Base-by-base conservation (phyloP, 2,797 vertebrate genomes). In the Trachurus trachurus region DNA sequence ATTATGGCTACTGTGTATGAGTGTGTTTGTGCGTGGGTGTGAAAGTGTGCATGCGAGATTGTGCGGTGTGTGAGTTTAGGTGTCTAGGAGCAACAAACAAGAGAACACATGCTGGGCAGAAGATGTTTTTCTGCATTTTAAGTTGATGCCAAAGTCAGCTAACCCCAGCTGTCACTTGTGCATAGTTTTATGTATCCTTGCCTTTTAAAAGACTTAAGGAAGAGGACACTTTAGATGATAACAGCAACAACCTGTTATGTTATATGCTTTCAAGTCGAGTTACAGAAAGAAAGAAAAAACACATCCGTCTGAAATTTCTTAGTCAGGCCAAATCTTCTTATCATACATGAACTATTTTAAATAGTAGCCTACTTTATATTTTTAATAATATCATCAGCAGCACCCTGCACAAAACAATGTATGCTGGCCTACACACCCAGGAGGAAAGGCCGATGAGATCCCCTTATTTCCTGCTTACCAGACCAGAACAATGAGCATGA, bases 41-140 rank as follows among this genome's bases (percentile, higher is more conserved):
- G 59, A n/a, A 29, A 50, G 34, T 71, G 63, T 31, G 31, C 7
- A 6, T 22, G 34, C 40, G 54, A 40, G 45, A 19, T 19, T 49
- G 16, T 71, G 68, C 26, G 2, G 39, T 40, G 11, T 40, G 40
- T 42, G 40, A 13, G 29, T 52, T 53, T 72, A 40, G 66, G 37
- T 45, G 58, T 66, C 40, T 65, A 58, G 52, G 19, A 34, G 56
- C 61, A 63, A 54, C 65, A 65, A 67, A 78, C 64, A 68, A 66
- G 63, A 49, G 65, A 78, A 73, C 71, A 74, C 80, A 86, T 83
- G 81, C 80, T 84, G 84, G 64, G 80, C 59, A 40, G 60, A 70
- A 7, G 57, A 80, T 67, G 63, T 50, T 74, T 73, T 81, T 81
- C 87, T 89, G 84, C 80, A 87, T 86, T 78, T 81, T 86, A 88